Evolutionary conservation across 1,140 invertebrate species (phyloP).

Genomic region (Dendroctonus valens): DNA sequence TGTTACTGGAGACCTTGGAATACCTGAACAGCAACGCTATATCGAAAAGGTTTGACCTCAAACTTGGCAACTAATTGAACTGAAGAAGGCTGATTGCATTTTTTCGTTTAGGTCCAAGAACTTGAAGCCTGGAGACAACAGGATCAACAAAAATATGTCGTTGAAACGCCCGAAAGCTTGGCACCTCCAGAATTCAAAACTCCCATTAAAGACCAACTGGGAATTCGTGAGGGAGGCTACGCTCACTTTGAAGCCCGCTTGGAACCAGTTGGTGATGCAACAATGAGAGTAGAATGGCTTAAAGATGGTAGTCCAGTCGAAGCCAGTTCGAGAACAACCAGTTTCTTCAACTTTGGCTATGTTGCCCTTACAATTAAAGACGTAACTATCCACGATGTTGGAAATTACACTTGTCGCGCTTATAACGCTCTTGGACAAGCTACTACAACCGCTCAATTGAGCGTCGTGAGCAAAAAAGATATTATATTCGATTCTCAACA

Average conservation of each 20-base stretch:
- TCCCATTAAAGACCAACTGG: slow-evolving; percentile 85
- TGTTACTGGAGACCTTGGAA: slow-evolving; percentile 81
- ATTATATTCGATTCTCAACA: slow-evolving; percentile 84
- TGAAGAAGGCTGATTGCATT: neutral
- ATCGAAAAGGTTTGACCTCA: slow-evolving; percentile 66
- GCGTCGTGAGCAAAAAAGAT: slow-evolving; percentile 81
- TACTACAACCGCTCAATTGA: slow-evolving; percentile 82
- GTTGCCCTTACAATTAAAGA: slow-evolving; percentile 95
- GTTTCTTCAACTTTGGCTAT: slow-evolving; percentile 95
- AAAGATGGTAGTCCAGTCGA: slow-evolving; percentile 89
- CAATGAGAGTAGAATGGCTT: slow-evolving; percentile 91
- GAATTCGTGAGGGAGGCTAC: slow-evolving; percentile 88
- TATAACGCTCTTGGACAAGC: slow-evolving; percentile 87
- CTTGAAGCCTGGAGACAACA: slow-evolving; percentile 87
- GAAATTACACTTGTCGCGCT: slow-evolving; percentile 87
- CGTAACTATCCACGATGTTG: slow-evolving; percentile 86
- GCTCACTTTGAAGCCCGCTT: slow-evolving; percentile 95
- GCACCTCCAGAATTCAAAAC: slow-evolving; percentile 88
- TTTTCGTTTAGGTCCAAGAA: slow-evolving; percentile 68
- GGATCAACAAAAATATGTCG: slow-evolving; percentile 70
- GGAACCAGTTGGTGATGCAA: slow-evolving; percentile 89
- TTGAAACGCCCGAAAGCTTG: slow-evolving; percentile 74
- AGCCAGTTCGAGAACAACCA: slow-evolving; percentile 90
- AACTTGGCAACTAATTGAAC: neutral
- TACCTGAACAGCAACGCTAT: slow-evolving; percentile 89